A percentile compares a stretch with the other conserved stretches of the same genome.
These are phyloP conservation scores for Microhierax caerulescens DNA, from an alignment of 2,797 vertebrate species.

Conservation along the genomic window DNA sequence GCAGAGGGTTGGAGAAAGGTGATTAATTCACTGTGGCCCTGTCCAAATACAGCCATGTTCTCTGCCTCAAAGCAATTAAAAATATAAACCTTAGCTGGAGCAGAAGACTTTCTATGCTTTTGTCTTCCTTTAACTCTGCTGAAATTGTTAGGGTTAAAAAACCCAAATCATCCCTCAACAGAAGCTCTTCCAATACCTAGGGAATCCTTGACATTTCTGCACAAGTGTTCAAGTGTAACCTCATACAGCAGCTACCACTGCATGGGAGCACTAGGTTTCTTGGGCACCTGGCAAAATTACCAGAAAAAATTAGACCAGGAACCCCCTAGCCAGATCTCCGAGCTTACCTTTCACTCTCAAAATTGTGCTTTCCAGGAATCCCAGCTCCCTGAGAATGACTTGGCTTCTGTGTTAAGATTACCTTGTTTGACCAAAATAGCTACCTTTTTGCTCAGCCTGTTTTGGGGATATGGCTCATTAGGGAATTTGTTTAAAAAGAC, in stretches of 20 bases:
- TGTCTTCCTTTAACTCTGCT: background rate
- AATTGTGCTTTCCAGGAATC: background rate
- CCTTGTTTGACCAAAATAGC: background rate
- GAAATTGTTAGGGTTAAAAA: background rate
- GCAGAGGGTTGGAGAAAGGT: background rate
- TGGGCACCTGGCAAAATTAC: background rate
- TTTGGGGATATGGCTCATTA: constrained; percentile 10
- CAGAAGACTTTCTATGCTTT: background rate
- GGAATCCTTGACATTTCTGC: background rate
- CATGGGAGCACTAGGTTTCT: background rate
- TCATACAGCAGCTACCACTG: background rate
- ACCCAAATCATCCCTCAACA: background rate
- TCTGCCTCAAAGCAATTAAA: background rate
- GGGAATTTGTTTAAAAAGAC: background rate
- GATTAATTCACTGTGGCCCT: background rate
- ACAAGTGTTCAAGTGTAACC: background rate
- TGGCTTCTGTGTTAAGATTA: background rate
- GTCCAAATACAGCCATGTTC: background rate
- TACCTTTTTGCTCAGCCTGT: background rate
- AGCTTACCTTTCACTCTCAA: background rate
- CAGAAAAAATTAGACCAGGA: background rate
- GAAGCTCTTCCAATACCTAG: background rate
- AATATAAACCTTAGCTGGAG: background rate
- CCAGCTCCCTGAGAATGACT: background rate
- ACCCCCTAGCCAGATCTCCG: rapidly evolving